Evolutionary conservation across 2,888 invertebrate species (phyloP).

Genomic region (Ctena decussata): DNA sequence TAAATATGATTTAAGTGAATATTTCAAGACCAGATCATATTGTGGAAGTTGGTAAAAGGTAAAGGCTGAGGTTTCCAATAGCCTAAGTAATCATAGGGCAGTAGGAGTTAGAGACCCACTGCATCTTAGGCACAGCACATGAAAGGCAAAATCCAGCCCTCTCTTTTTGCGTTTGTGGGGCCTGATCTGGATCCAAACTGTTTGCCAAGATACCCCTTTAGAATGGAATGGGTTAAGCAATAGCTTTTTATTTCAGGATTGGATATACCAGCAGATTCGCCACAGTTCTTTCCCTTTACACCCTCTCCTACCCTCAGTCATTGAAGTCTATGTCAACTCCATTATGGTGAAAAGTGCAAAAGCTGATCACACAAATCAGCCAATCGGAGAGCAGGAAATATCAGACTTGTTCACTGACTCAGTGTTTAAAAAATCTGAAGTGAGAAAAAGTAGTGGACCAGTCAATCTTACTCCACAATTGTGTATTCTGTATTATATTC

Average conservation of each 20-base stretch:
- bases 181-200: too few species aligned
- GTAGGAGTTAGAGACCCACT: too few species aligned
- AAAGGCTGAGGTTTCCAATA: too few species aligned
- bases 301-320: slow-evolving; percentile 96
- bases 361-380: slow-evolving; percentile 94
- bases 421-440: slow-evolving; percentile 69
- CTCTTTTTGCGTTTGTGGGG: too few species aligned
- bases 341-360: slow-evolving; percentile 89
- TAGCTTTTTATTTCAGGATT: slow-evolving; percentile 89
- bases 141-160: too few species aligned
- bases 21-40: too few species aligned
- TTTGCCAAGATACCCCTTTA: too few species aligned
- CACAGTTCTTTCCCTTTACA: slow-evolving; percentile 96
- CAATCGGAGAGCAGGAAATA: slow-evolving; percentile 96
- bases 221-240: too few species aligned
- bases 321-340: slow-evolving; percentile 98
- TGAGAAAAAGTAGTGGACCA: neutral
- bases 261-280: slow-evolving; percentile 98
- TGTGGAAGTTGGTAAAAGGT: too few species aligned
- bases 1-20: too few species aligned
- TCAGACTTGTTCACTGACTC: slow-evolving; percentile 87
- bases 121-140: too few species aligned
- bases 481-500: slow-evolving; percentile 95
- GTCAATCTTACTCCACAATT: slow-evolving; percentile 93
- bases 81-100: too few species aligned